phyloP scores from a whole-genome alignment of 1,140 invertebrate species.

The Drosophila fuyamai region DNA sequence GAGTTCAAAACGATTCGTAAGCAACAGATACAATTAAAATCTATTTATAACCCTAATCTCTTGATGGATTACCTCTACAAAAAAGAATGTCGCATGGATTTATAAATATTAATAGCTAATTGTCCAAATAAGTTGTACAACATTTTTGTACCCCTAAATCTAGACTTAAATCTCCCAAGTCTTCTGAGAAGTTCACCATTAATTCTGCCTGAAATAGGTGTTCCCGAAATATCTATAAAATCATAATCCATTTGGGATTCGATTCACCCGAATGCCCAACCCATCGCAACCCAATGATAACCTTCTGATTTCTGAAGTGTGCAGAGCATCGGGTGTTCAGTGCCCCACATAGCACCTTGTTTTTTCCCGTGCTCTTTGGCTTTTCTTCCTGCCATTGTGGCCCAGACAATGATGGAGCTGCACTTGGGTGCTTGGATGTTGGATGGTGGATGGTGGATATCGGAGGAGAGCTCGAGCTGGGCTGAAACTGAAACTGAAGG shows the following conservation, averaged over 20 bases:
- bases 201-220: not conserved
- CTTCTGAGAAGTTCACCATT: not conserved
- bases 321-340: constrained; percentile 25
- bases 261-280: not conserved
- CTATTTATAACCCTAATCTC: not conserved
- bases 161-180: not conserved
- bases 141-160: not conserved
- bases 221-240: not conserved
- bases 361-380: constrained; percentile 21
- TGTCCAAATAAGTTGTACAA: not conserved
- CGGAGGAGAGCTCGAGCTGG: constrained; percentile 21
- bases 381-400: constrained; percentile 70
- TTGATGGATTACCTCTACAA: not conserved
- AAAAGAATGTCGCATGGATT: not conserved
- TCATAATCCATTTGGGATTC: constrained; percentile 3
- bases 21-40: no score
- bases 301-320: not conserved
- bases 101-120: not conserved
- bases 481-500: not conserved
- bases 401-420: constrained; percentile 49
- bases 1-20: not conserved
- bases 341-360: constrained; percentile 5
- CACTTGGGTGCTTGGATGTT: constrained; percentile 52
- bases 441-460: no score
- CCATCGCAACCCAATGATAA: not conserved